These are phyloP conservation scores for Odontomachus brunneus DNA, from an alignment of 1,140 invertebrate species.

Conservation along the genomic window DNA sequence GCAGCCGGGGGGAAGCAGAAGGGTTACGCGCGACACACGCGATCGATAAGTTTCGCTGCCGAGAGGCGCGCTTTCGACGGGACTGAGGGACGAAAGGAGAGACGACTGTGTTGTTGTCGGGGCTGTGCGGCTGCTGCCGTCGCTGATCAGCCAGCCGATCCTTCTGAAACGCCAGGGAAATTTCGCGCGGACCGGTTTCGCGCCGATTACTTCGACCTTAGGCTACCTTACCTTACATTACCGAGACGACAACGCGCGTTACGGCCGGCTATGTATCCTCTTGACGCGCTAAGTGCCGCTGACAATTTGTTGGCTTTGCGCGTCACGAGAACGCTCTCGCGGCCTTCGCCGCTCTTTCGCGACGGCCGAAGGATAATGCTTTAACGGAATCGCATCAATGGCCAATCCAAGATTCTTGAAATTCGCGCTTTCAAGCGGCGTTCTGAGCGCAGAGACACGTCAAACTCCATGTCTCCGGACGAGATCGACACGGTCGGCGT, in stretches of 20 bases:
- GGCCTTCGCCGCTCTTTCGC: too few relatives aligned
- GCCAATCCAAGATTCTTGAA: too few relatives aligned
- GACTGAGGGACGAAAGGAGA: not conserved
- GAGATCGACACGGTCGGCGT: too few relatives aligned
- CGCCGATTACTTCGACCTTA: slow-evolving; percentile 45
- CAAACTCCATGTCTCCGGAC: too few relatives aligned
- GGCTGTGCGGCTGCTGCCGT: not conserved
- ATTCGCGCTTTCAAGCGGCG: too few relatives aligned
- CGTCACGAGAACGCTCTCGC: not conserved
- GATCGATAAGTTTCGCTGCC: slow-evolving; percentile 67
- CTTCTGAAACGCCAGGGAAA: slow-evolving; percentile 40
- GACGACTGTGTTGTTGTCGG: not conserved
- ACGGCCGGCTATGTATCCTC: slow-evolving; percentile 63
- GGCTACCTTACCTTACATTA: slow-evolving; percentile 34
- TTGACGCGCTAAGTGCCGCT: slow-evolving; percentile 44
- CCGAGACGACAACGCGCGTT: slow-evolving; percentile 37
- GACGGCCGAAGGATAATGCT: too few relatives aligned
- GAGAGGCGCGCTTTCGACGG: slow-evolving; percentile 38
- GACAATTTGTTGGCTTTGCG: slow-evolving; percentile 50
- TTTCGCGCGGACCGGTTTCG: slow-evolving; percentile 52
- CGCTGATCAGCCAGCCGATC: slow-evolving; percentile 5
- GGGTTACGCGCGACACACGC: slow-evolving; percentile 56
- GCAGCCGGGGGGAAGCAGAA: slow-evolving; percentile 37
- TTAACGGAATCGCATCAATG: too few relatives aligned
- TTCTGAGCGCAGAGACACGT: too few relatives aligned